phyloP scores from a whole-genome alignment of 2,113 vertebrate species.

The Sigmodon hispidus region DNA sequence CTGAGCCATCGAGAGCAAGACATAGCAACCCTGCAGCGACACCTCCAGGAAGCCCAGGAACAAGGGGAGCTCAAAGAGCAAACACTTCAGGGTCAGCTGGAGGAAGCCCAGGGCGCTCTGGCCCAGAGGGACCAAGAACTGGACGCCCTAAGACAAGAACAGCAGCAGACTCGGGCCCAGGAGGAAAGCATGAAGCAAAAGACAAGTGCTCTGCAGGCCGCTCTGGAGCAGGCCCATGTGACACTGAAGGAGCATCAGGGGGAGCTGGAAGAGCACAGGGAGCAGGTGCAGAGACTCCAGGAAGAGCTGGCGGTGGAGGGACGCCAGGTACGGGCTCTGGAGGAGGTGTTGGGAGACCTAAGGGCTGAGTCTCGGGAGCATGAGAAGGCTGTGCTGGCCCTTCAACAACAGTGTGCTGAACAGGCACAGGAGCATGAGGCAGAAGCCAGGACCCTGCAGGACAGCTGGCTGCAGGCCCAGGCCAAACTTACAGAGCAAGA shows the following conservation, averaged over 20 bases:
- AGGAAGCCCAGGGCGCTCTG: conserved; percentile 75
- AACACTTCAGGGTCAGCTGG: conserved; percentile 71
- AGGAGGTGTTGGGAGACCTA: conserved; percentile 76
- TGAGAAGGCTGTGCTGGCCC: conserved; percentile 72
- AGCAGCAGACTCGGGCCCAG: conserved; percentile 60
- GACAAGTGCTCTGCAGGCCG: conserved; percentile 46
- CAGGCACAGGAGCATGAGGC: conserved; percentile 70
- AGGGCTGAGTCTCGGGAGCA: conserved; percentile 71
- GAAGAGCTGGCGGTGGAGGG: conserved; percentile 75
- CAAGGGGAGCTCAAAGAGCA: conserved; percentile 68
- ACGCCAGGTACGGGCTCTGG: conserved; percentile 74
- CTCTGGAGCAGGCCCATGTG: conserved; percentile 61
- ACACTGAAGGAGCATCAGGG: conserved; percentile 71
- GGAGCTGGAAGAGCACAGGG: conserved; percentile 73
- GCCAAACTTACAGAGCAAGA: conserved; percentile 69
- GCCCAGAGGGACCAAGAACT: conserved; percentile 77
- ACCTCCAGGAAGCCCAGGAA: conserved; percentile 75
- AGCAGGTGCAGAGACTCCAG: conserved; percentile 72
- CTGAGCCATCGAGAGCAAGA: conserved; percentile 82
- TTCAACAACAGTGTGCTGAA: conserved; percentile 75
- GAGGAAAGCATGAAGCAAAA: conserved; percentile 69
- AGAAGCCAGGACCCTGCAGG: conserved; percentile 56
- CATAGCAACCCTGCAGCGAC: conserved; percentile 73
- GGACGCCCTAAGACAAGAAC: conserved; percentile 73
- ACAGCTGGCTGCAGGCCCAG: conserved; percentile 68